Conservation (phyloP, 2,113 vertebrate genomes). For the Tachysurus vachellii region DNA sequence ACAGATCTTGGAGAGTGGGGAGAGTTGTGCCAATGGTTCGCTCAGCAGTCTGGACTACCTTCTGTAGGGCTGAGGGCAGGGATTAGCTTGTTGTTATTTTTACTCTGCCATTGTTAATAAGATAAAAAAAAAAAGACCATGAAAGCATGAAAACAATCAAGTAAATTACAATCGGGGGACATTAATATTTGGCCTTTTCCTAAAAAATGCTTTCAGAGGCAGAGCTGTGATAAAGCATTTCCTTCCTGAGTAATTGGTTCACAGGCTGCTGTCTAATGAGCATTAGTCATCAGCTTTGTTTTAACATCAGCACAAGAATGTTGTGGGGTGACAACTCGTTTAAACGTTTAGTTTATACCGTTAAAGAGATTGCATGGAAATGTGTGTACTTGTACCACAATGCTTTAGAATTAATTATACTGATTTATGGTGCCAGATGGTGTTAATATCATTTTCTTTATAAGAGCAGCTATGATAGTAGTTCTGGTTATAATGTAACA, state of each 20-base stretch:
- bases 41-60: too few relatives aligned
- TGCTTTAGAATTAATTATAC: neutral
- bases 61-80: neutral
- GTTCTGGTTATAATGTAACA: neutral
- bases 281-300: neutral
- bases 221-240: conserved; percentile 41
- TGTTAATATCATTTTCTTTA: too few relatives aligned
- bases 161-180: conserved; percentile 29
- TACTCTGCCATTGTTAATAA: neutral
- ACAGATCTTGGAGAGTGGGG: too few relatives aligned
- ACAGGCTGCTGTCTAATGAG: conserved; percentile 20
- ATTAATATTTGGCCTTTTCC: conserved; percentile 42
- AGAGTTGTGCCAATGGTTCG: too few relatives aligned
- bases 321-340: neutral
- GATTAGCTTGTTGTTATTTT: conserved; percentile 2
- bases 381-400: neutral
- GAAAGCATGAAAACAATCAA: conserved; percentile 12
- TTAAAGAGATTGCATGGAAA: neutral
- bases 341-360: neutral
- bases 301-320: neutral
- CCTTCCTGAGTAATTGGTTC: conserved; percentile 46
- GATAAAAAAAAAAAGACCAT: neutral
- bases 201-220: conserved; percentile 23
- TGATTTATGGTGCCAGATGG: neutral
- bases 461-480: too few relatives aligned